Evolutionary conservation across 1,140 invertebrate genomes (phyloP).

Genomic region (Polypedilum vanderplanki): DNA sequence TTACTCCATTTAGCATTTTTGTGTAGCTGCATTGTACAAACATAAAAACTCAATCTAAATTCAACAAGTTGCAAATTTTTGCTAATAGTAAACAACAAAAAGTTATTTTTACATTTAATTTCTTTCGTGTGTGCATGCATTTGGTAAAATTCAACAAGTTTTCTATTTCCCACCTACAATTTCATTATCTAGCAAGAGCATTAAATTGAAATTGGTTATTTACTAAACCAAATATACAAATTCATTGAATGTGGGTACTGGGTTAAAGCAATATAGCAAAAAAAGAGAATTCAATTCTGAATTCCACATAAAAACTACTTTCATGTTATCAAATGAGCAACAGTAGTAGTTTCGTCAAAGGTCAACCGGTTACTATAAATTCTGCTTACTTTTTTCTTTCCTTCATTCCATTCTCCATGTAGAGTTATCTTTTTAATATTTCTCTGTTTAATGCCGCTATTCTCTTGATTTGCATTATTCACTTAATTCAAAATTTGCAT

Average conservation of each 20-base stretch:
- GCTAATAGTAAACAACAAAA: neutral
- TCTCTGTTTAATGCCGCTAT: no score
- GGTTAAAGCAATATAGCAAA: neutral
- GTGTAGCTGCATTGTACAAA: neutral
- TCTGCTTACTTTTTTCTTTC: neutral
- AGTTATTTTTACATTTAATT: neutral
- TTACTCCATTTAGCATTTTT: neutral
- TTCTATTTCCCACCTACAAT: neutral
- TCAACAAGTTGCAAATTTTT: neutral
- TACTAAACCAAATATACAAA: neutral
- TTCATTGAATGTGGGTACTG: neutral
- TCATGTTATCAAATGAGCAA: neutral
- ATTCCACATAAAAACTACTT: neutral
- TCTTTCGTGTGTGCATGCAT: neutral
- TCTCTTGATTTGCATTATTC: no score
- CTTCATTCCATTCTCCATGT: neutral
- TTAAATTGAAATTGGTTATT: no score
- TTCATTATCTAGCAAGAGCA: neutral
- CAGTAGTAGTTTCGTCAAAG: neutral
- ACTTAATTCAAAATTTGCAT: no score
- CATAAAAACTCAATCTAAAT: neutral
- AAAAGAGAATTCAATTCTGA: neutral
- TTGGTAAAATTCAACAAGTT: neutral
- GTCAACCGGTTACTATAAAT: conserved; percentile 23
- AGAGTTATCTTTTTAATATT: neutral